A percentile compares a stretch with the other conserved stretches of the same genome.
Evolutionary conservation across 2,113 vertebrate species (phyloP).

Genomic region (Gracilinanus agilis): DNA sequence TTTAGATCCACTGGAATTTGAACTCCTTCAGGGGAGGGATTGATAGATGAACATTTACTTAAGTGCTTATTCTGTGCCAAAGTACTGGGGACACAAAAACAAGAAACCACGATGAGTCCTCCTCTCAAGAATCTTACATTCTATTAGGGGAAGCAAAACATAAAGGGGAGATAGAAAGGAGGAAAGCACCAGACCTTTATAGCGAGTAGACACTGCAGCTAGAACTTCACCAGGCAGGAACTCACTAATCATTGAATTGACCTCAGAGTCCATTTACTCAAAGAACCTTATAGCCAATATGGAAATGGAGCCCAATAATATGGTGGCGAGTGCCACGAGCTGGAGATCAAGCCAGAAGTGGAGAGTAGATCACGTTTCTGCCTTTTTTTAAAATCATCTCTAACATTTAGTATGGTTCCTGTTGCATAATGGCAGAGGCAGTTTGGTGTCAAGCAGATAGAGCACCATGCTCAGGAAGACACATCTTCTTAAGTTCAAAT

Average conservation of each 20-base stretch:
- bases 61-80: background rate
- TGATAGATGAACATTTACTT: background rate
- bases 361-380: background rate
- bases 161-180: background rate
- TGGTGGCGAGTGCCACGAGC: background rate
- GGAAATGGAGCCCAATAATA: background rate
- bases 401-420: background rate
- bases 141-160: background rate
- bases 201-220: background rate
- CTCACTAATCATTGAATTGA: background rate
- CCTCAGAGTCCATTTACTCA: background rate
- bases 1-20: background rate
- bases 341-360: background rate
- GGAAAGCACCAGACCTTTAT: background rate
- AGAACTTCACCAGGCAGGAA: background rate
- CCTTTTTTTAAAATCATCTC: background rate
- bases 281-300: background rate
- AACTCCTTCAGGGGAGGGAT: background rate
- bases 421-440: background rate
- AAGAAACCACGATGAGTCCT: background rate
- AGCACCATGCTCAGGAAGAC: no score
- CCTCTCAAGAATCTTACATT: background rate
- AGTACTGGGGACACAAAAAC: background rate
- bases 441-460: no score
- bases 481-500: no score